Conservation (phyloP, 2,113 vertebrate species). For the Chionomys nivalis region DNA sequence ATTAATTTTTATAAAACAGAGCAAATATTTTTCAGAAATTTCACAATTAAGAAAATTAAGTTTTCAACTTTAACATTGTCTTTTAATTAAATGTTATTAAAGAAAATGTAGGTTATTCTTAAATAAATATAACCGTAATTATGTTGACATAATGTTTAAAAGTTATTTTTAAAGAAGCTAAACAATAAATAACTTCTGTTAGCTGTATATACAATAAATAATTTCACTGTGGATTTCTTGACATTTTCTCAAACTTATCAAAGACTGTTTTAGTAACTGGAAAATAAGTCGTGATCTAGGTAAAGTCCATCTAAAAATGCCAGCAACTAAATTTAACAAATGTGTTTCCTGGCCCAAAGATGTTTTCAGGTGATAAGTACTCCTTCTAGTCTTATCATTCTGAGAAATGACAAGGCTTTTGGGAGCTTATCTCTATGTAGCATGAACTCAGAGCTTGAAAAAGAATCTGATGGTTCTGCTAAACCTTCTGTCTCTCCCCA, state of each 20-base stretch:
- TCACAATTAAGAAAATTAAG: neutral
- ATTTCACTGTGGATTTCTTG: slow-evolving; percentile 26
- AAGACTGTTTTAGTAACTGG: slow-evolving; percentile 23
- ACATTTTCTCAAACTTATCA: slow-evolving; percentile 41
- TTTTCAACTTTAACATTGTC: slow-evolving; percentile 3
- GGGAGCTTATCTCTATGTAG: slow-evolving; percentile 43
- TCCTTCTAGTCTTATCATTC: slow-evolving; percentile 45
- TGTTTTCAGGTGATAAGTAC: slow-evolving; percentile 39
- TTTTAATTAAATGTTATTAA: slow-evolving; percentile 21
- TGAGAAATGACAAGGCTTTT: slow-evolving; percentile 60
- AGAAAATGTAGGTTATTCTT: neutral
- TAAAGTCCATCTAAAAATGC: slow-evolving; percentile 61
- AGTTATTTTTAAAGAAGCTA: neutral
- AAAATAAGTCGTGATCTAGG: slow-evolving; percentile 25
- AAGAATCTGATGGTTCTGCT: neutral
- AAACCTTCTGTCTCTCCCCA: neutral
- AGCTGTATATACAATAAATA: neutral
- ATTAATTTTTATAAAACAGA: neutral
- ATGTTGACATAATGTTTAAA: neutral
- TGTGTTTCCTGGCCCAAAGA: slow-evolving; percentile 54
- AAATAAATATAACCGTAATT: neutral
- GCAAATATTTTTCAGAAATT: neutral
- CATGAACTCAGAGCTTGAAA: slow-evolving; percentile 33
- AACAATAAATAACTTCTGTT: neutral
- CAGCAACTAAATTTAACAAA: slow-evolving; percentile 58